Evolutionary conservation across 2,113 vertebrate species (phyloP).

Genomic region (Anthoscopus minutus): DNA sequence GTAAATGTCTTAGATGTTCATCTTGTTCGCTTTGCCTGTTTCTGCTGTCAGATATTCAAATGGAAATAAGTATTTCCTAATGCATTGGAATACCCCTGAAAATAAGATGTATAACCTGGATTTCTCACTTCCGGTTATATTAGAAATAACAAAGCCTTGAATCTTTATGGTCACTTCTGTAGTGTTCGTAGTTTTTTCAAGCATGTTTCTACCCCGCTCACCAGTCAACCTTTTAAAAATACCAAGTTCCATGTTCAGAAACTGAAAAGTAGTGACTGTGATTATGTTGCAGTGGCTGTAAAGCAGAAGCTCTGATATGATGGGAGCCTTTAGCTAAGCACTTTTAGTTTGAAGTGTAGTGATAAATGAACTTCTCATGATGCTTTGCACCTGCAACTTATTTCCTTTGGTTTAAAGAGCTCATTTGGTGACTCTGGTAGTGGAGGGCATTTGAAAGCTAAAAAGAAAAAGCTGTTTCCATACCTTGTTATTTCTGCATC

Average conservation of each 20-base stretch:
- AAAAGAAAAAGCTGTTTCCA: not conserved
- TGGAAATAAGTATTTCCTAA: not conserved
- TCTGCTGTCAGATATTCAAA: not conserved
- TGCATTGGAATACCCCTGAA: not conserved
- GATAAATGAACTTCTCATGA: not conserved
- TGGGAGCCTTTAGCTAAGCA: not conserved
- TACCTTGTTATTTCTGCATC: not conserved
- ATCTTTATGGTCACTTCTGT: not conserved
- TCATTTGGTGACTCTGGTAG: not conserved
- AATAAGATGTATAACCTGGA: not conserved
- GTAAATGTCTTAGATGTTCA: not conserved
- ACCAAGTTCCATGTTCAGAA: not conserved
- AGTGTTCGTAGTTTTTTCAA: not conserved
- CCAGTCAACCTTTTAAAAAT: not conserved
- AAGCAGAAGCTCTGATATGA: not conserved
- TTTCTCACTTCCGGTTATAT: not conserved
- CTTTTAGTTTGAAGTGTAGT: not conserved
- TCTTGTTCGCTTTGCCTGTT: not conserved
- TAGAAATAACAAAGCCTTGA: not conserved
- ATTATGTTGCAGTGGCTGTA: not conserved
- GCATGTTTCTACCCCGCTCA: not conserved
- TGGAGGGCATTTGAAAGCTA: not conserved
- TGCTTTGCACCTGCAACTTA: not conserved
- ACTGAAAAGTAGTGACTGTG: not conserved
- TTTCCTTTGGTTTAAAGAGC: conserved; percentile 1